phyloP scores from a whole-genome alignment of 2,888 invertebrate genomes.

The Xestia ashworthii region DNA sequence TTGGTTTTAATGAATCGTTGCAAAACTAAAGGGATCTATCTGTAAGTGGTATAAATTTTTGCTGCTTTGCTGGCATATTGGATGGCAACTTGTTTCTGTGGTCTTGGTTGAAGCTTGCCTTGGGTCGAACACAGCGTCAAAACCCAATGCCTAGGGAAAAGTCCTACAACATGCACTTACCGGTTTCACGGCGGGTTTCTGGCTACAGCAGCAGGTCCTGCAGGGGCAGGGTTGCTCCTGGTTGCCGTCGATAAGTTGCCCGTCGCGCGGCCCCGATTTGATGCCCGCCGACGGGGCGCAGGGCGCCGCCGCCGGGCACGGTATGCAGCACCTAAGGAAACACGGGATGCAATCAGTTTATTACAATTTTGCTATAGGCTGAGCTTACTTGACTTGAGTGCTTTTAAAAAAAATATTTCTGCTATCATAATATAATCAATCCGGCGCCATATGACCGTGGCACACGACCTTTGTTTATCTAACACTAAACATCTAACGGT shows the following conservation, averaged over 20 bases:
- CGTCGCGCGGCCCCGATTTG: slow-evolving; percentile 79
- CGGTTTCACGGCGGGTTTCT: slow-evolving; percentile 80
- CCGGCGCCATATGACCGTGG: neutral
- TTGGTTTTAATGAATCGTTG: neutral
- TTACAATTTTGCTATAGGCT: neutral
- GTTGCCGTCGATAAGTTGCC: slow-evolving; percentile 76
- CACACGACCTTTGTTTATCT: neutral
- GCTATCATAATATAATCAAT: neutral
- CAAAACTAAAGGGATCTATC: neutral
- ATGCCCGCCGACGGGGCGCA: slow-evolving; percentile 82
- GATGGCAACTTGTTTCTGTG: neutral
- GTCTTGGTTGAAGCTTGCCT: neutral
- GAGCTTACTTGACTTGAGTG: neutral
- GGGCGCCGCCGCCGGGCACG: slow-evolving; percentile 82
- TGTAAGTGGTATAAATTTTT: neutral
- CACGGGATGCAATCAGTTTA: neutral
- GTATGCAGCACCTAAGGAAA: slow-evolving; percentile 79
- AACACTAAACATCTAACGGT: neutral
- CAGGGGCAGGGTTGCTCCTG: slow-evolving; percentile 82
- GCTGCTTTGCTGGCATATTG: neutral
- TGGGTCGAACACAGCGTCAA: neutral
- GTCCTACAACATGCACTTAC: slow-evolving; percentile 65
- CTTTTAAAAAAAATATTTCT: neutral
- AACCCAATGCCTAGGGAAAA: neutral
- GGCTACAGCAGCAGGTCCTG: slow-evolving; percentile 83